phyloP scores from a whole-genome alignment of 2,113 vertebrate genomes.

The Nycticryphes semicollaris region DNA sequence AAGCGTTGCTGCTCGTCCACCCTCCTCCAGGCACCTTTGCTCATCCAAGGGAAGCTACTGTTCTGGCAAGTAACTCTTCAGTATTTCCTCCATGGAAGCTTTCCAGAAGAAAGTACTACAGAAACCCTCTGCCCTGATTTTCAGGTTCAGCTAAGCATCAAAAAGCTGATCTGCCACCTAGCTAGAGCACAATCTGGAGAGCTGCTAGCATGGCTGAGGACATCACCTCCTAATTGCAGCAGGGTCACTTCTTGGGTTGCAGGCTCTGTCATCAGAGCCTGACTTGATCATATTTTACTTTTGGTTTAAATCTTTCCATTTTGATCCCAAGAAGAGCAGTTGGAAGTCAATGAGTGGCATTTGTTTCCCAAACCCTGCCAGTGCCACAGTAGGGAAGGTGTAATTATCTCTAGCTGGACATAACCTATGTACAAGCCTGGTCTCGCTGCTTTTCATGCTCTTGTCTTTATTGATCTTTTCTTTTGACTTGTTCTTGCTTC shows the following conservation, averaged over 20 bases:
- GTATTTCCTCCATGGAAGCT: background rate
- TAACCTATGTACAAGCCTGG: background rate
- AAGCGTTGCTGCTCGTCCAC: background rate
- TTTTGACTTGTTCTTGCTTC: background rate
- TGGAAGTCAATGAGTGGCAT: background rate
- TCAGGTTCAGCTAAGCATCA: background rate
- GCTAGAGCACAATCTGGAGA: background rate
- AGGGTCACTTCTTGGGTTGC: background rate
- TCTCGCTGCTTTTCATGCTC: background rate
- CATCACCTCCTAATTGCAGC: background rate
- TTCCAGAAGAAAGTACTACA: background rate
- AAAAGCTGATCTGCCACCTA: background rate
- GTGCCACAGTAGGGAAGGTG: background rate
- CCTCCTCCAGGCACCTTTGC: background rate
- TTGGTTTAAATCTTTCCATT: background rate
- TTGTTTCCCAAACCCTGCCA: background rate
- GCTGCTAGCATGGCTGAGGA: background rate
- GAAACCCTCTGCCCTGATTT: background rate
- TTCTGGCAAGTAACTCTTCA: background rate
- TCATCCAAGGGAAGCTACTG: background rate
- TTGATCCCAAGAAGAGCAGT: background rate
- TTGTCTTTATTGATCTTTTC: background rate
- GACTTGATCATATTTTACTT: background rate
- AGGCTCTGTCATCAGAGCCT: fast-evolving
- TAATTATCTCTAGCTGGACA: background rate